These are phyloP conservation scores for Drosophila falleni DNA, from an alignment of 2,888 invertebrate genomes.

Conservation along the genomic window DNA sequence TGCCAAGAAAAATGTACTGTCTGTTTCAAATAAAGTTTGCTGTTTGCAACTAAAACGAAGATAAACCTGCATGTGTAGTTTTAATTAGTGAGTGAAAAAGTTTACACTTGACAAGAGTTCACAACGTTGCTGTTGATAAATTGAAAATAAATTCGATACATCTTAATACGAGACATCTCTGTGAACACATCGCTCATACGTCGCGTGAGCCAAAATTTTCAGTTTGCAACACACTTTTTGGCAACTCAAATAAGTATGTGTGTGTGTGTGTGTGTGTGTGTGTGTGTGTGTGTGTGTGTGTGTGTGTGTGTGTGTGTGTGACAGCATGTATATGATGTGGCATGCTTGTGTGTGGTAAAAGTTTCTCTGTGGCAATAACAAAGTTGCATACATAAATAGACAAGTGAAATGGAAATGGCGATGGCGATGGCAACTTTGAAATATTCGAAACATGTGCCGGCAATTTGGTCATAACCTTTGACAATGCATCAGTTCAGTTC, in stretches of 20 bases:
- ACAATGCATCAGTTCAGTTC: conserved; percentile 41
- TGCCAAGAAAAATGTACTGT: neutral
- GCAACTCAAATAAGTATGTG: conserved; percentile 7
- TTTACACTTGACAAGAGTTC: neutral
- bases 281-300: conserved; percentile 15
- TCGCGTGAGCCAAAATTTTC: conserved; percentile 15
- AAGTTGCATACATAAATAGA: conserved; percentile 43
- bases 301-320: conserved; percentile 5
- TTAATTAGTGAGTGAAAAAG: conserved; percentile 10
- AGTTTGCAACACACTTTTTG: conserved; percentile 3
- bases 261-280: conserved; percentile 5
- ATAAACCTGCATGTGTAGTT: neutral
- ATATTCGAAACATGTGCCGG: conserved; percentile 61
- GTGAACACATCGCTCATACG: conserved; percentile 36
- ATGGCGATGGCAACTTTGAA: conserved; percentile 28
- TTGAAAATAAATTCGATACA: conserved; percentile 27
- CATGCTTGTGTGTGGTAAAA: conserved; percentile 23
- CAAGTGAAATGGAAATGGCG: conserved; percentile 16
- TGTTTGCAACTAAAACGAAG: neutral
- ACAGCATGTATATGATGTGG: conserved; percentile 48
- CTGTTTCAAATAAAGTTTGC: neutral
- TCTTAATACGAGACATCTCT: conserved; percentile 4
- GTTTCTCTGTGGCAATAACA: conserved; percentile 37
- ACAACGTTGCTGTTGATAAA: conserved; percentile 18
- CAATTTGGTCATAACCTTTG: conserved; percentile 66